These are phyloP conservation scores for Seriola quinqueradiata DNA, from an alignment of 2,113 vertebrate genomes.

Conservation along the genomic window DNA sequence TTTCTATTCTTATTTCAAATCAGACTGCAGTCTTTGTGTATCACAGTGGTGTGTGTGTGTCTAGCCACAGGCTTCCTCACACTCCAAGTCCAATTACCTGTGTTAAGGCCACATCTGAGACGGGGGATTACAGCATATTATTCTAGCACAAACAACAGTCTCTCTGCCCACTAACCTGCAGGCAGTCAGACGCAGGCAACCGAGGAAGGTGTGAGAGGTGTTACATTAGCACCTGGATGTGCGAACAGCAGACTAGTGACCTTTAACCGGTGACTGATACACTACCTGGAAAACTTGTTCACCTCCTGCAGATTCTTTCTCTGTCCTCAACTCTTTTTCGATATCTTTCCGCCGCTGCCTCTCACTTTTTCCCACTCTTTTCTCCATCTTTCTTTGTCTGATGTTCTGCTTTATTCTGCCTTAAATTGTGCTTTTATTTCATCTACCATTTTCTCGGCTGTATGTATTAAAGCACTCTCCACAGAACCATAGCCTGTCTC, in stretches of 20 bases:
- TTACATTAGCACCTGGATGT: conserved; percentile 88
- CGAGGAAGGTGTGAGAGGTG: conserved; percentile 82
- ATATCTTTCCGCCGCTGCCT: conserved; percentile 31
- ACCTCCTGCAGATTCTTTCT: conserved; percentile 44
- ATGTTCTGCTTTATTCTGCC: conserved; percentile 14
- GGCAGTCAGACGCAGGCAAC: conserved; percentile 61
- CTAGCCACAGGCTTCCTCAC: conserved; percentile 67
- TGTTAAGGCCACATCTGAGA: conserved; percentile 79
- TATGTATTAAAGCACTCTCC: conserved; percentile 26
- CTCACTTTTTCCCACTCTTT: conserved; percentile 20
- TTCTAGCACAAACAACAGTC: conserved; percentile 82
- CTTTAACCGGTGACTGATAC: conserved; percentile 78
- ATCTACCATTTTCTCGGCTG: conserved; percentile 38
- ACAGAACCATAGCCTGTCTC: conserved; percentile 22
- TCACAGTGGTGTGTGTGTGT: conserved; percentile 51
- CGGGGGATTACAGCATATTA: conserved; percentile 82
- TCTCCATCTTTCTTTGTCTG: conserved; percentile 12
- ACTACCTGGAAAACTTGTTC: conserved; percentile 65
- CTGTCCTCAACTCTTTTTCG: conserved; percentile 46
- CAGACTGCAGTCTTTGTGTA: conserved; percentile 41
- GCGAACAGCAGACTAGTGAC: conserved; percentile 82
- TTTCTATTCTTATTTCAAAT: conserved; percentile 47
- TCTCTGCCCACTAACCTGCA: conserved; percentile 77
- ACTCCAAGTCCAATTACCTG: conserved; percentile 83
- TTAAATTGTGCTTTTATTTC: conserved; percentile 29